Percentiles rank a stretch among this genome's conserved stretches.
Conservation (phyloP, 2,888 invertebrate genomes). For the Epirrita christyi region DNA sequence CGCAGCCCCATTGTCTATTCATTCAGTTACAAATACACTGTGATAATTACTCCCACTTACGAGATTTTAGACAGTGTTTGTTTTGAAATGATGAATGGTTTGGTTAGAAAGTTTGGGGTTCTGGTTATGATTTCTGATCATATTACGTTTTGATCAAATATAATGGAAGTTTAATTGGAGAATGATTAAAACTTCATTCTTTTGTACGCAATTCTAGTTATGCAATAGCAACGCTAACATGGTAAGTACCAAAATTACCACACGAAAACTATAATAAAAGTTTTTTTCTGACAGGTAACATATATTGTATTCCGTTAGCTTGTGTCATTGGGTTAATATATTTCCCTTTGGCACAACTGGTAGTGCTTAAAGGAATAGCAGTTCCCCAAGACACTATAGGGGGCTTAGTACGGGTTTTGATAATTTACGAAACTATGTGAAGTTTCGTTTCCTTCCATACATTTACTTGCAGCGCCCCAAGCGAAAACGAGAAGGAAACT, state of each 20-base stretch:
- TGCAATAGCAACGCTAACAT: too few species aligned
- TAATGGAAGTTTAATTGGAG: slow-evolving; percentile 15
- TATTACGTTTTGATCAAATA: slow-evolving; percentile 14
- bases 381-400: too few species aligned
- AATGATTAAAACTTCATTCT: slow-evolving; percentile 9
- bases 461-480: too few species aligned
- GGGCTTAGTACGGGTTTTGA: too few species aligned
- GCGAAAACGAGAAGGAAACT: too few species aligned
- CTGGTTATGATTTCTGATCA: slow-evolving; percentile 15
- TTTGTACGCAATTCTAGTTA: slow-evolving; percentile 1
- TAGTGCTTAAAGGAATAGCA: too few species aligned
- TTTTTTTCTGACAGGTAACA: neutral
- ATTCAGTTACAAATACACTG: slow-evolving; percentile 39
- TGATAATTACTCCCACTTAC: slow-evolving; percentile 34
- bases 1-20: slow-evolving; percentile 39
- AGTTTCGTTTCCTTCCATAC: too few species aligned
- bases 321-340: too few species aligned
- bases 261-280: neutral
- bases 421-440: too few species aligned
- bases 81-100: slow-evolving; percentile 35
- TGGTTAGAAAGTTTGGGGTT: slow-evolving; percentile 35
- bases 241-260: neutral
- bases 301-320: neutral
- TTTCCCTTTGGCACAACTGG: too few species aligned
- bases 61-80: slow-evolving; percentile 33